Evolutionary conservation across 2,113 vertebrate species (phyloP).

Genomic region (Agelaius tricolor): DNA sequence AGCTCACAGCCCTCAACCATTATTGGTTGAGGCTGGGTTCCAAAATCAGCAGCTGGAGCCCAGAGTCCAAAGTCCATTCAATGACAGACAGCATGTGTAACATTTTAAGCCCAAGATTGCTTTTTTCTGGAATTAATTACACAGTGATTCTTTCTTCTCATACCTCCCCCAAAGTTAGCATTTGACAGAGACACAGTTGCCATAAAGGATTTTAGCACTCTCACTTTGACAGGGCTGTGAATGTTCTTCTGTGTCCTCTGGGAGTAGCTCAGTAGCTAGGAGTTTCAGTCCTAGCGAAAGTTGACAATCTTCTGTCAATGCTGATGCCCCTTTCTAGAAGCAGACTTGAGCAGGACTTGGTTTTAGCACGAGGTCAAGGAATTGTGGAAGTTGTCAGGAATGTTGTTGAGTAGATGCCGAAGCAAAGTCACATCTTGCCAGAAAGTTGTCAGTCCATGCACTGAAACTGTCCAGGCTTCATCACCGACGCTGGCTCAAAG

Average conservation of each 20-base stretch:
- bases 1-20: not conserved
- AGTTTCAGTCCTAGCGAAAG: not conserved
- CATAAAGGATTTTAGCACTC: not conserved
- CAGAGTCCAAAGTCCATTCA: not conserved
- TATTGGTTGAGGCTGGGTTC: not conserved
- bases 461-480: not conserved
- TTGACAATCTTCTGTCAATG: not conserved
- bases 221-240: not conserved
- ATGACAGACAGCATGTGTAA: not conserved
- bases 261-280: not conserved
- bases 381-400: constrained; percentile 5
- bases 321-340: not conserved
- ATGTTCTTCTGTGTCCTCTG: not conserved
- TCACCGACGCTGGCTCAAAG: not conserved
- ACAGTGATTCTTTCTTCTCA: not conserved
- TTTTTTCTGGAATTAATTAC: not conserved
- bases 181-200: not conserved
- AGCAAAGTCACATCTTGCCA: not conserved
- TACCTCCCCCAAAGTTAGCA: not conserved
- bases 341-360: not conserved
- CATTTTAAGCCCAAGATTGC: not conserved
- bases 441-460: not conserved
- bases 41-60: not conserved
- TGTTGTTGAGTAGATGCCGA: not conserved
- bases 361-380: not conserved